Conservation (phyloP, 2,113 vertebrate genomes). For the Litocranius walleri region DNA sequence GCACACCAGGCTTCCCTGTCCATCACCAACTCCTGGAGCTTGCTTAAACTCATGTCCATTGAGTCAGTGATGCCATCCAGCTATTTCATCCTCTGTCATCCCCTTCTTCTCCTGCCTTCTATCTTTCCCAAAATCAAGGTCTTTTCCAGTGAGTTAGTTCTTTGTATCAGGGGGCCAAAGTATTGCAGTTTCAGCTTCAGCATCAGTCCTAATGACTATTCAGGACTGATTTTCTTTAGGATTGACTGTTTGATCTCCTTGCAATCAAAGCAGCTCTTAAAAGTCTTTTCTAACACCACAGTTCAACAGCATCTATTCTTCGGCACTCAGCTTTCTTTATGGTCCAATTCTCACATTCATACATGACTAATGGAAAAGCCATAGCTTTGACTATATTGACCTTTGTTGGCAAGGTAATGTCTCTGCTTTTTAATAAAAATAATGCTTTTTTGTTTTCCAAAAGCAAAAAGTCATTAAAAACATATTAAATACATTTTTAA, state of each 20-base stretch:
- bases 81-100: background rate
- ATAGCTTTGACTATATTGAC: background rate
- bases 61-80: background rate
- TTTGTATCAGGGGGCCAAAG: background rate
- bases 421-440: background rate
- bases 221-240: background rate
- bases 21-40: background rate
- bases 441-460: background rate
- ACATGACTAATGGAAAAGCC: background rate
- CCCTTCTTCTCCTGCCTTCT: background rate
- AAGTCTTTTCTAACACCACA: background rate
- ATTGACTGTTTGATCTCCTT: background rate
- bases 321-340: accelerated
- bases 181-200: background rate
- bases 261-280: background rate
- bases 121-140: background rate
- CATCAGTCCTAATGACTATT: background rate
- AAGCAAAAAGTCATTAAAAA: background rate
- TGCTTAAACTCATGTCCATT: background rate
- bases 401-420: background rate
- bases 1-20: background rate
- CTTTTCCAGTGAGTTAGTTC: background rate
- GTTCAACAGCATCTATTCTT: background rate
- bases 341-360: background rate
- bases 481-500: background rate